Evolutionary conservation across 2,113 vertebrate genomes (phyloP).

Genomic region (Phylloscopus trochiloides): DNA sequence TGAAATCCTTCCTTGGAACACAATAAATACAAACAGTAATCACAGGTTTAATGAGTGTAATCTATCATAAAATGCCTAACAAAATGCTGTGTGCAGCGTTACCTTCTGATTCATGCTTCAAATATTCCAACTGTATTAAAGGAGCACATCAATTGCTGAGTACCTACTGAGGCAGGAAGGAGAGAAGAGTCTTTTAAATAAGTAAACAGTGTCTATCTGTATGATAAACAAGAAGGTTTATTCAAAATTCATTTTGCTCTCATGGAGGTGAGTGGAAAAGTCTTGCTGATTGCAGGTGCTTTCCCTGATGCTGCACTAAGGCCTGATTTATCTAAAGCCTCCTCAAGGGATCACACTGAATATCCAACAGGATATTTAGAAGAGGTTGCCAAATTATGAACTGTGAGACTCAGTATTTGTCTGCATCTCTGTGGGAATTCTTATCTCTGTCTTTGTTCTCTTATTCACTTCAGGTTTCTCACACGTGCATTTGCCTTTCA

Average conservation of each 20-base stretch:
- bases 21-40: conserved; percentile 52
- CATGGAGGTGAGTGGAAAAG: not conserved
- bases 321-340: not conserved
- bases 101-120: conserved; percentile 15
- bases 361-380: not conserved
- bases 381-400: not conserved
- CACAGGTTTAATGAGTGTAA: conserved; percentile 51
- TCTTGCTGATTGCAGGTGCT: not conserved
- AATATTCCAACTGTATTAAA: not conserved
- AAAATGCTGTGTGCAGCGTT: not conserved
- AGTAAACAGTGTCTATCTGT: not conserved
- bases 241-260: not conserved
- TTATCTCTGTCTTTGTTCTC: not conserved
- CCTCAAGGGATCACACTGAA: not conserved
- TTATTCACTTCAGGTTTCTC: not conserved
- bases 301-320: not conserved
- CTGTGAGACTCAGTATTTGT: not conserved
- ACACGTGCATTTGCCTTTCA: not conserved
- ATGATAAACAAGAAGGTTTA: not conserved
- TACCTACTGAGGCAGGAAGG: not conserved
- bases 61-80: conserved; percentile 35
- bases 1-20: conserved; percentile 32
- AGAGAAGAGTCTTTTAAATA: not conserved
- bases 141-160: not conserved
- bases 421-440: not conserved